A percentile compares a stretch with the other conserved stretches of the same genome.
Conservation (phyloP, 2,797 vertebrate species). For the Eurystomus glaucurus region DNA sequence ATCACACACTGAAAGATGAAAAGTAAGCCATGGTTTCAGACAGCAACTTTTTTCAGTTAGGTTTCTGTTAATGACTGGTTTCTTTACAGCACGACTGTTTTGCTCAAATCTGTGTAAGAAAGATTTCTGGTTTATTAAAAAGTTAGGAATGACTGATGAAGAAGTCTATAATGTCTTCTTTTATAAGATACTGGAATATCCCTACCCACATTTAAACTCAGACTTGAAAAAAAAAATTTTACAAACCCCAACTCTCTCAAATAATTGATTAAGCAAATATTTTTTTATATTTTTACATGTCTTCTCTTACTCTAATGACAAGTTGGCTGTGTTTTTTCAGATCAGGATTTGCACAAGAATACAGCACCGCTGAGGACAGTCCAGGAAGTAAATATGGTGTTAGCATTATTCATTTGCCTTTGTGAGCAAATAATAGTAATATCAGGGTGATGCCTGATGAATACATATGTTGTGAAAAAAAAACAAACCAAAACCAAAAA, state of each 20-base stretch:
- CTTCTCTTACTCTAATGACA: background rate
- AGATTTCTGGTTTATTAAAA: background rate
- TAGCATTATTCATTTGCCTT: background rate
- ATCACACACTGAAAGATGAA: background rate
- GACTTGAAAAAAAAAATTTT: background rate
- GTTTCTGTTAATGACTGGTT: background rate
- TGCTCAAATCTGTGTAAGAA: background rate
- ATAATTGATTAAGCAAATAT: background rate
- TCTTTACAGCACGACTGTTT: background rate
- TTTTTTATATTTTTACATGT: background rate
- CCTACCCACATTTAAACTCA: background rate
- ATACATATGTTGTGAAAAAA: background rate
- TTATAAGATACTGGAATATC: background rate
- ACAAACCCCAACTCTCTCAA: background rate
- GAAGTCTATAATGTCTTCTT: rapidly evolving
- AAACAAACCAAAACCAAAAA: too few relatives aligned
- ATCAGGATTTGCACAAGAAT: background rate
- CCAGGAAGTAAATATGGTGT: background rate
- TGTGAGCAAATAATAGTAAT: background rate
- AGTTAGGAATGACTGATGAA: background rate
- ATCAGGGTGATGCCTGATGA: background rate
- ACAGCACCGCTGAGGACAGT: background rate
- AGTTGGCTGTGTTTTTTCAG: background rate
- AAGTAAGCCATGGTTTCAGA: background rate
- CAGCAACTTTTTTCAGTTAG: background rate